Evolutionary conservation across 2,797 vertebrate species (phyloP), one percentile per base, ranked within the genome.

Genomic region (Adrianichthys oophorus): DNA sequence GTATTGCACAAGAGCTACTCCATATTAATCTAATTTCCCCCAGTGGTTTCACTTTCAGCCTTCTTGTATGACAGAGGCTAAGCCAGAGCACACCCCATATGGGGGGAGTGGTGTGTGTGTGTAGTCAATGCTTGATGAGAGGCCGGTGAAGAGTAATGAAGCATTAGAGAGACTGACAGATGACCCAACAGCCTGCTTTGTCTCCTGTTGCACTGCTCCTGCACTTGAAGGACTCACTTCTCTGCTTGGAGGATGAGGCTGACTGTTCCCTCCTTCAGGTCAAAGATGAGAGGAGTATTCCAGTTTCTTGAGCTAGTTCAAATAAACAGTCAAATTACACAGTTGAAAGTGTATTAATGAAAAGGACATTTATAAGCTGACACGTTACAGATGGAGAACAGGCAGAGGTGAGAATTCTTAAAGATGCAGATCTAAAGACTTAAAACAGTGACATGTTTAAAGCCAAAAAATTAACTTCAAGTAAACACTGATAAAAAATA

Each of bases 281-380:
- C 96, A 90, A 98, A 98, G 84, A 99, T 96, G 83, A 98, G 85
- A 1, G 98, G 98, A 32, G 97, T 99, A 71, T 99, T 99, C 97
- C 97, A 99, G 85, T 99, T 99, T 85, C 92, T 95, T 13, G 93
- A 93, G 65, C 97, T 98, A 86, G 60, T 52, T 64, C 23, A 79
- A 55, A 70, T 17, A 73, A 65, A 81, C 48, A 46, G 4, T n/a
- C 74, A 32, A 68, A 48, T 65, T 7, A 66, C 44, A 41, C 18
- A 56, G 14, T 57, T 41, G 4, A 47, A 42, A 49, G 57, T 42
- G 15, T 18, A 26, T 32, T 32, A 62, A 64, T 54, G 59, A n/a
- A 24, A 15, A 59, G 62, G 14, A 56, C 18, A 40, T 32, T 26
- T 13, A 17, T 8, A 37, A 56, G 54, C 23, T 41, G n/a, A 51